A percentile compares a stretch with the other conserved stretches of the same genome.
Conservation (phyloP, 2,888 invertebrate species). For the Polyommatus iphigenia region DNA sequence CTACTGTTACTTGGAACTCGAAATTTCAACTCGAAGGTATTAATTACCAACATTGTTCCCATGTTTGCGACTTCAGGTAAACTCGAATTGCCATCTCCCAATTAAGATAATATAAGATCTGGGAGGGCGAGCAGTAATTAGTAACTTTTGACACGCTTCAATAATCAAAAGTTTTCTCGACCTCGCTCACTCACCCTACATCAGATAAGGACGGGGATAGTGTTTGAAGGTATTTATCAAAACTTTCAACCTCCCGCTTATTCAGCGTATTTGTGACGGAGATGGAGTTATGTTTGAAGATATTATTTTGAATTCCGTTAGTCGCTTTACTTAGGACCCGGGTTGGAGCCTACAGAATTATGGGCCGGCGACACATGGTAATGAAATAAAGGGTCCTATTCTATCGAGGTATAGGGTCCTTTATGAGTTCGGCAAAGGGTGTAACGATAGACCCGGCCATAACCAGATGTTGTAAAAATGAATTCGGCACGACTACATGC, state of each 20-base stretch:
- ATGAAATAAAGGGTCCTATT: slow-evolving; percentile 38
- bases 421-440: slow-evolving; percentile 35
- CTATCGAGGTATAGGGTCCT: slow-evolving; percentile 37
- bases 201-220: not conserved
- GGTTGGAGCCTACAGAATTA: slow-evolving; percentile 41
- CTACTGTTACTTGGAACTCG: not conserved
- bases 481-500: not conserved
- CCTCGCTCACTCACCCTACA: not conserved
- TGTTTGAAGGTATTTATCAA: not conserved
- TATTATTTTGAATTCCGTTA: slow-evolving; percentile 33
- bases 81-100: not conserved
- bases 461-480: slow-evolving; percentile 13
- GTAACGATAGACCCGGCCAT: not conserved
- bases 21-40: not conserved
- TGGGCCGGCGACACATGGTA: slow-evolving; percentile 43
- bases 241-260: slow-evolving; percentile 15
- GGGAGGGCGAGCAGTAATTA: slow-evolving; percentile 1
- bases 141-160: slow-evolving; percentile 21
- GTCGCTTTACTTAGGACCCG: slow-evolving; percentile 40
- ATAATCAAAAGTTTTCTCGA: slow-evolving; percentile 7
- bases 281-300: slow-evolving; percentile 18
- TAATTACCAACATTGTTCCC: slow-evolving; percentile 5
- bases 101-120: slow-evolving; percentile 23
- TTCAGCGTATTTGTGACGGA: not conserved
- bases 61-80: not conserved